phyloP scores from a whole-genome alignment of 2,797 vertebrate genomes.

The Acanthiza pusilla region DNA sequence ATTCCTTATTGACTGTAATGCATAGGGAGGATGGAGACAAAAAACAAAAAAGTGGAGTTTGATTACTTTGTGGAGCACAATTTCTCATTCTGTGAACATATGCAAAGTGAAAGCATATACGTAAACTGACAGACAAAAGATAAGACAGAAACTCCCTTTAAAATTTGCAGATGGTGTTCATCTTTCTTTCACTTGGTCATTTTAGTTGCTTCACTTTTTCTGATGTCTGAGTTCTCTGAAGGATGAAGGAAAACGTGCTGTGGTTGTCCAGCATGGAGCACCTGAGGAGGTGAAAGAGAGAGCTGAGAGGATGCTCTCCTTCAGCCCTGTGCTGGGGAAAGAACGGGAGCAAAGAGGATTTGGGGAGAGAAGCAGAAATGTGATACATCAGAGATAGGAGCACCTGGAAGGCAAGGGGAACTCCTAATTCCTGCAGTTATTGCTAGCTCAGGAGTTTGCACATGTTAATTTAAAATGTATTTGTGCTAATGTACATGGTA shows the following conservation, averaged over 20 bases:
- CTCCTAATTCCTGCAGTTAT: background rate
- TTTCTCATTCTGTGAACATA: background rate
- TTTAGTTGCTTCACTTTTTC: background rate
- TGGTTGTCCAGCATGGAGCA: background rate
- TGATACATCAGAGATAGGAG: background rate
- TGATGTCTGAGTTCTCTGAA: background rate
- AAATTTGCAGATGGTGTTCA: background rate
- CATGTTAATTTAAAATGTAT: background rate
- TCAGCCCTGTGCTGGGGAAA: background rate
- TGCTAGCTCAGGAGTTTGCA: background rate
- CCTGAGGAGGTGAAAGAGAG: background rate
- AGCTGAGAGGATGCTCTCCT: background rate
- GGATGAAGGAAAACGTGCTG: accelerated
- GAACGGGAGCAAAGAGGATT: background rate
- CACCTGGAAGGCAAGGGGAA: background rate
- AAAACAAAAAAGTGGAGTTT: background rate
- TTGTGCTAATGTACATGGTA: background rate
- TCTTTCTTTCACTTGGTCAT: background rate
- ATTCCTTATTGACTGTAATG: background rate
- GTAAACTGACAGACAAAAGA: background rate
- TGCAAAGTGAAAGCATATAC: background rate
- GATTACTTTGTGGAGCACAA: background rate
- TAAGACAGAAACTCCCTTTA: background rate
- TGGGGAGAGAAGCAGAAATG: background rate
- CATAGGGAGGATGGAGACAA: background rate